phyloP scores from a whole-genome alignment of 2,113 vertebrate genomes.

The Nesoenas mayeri region DNA sequence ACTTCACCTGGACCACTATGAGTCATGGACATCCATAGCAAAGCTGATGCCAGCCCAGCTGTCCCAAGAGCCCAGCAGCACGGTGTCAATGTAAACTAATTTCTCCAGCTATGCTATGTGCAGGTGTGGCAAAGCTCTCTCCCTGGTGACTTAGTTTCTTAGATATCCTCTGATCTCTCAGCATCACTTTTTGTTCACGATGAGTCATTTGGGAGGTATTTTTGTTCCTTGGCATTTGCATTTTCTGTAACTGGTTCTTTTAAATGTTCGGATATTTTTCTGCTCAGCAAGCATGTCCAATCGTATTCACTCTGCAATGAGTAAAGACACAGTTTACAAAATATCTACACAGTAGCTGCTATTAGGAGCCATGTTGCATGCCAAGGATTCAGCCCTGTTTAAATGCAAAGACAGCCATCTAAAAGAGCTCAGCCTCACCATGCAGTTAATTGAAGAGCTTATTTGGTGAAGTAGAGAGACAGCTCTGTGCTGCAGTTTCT shows the following conservation, averaged over 20 bases:
- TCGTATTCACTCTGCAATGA: slow-evolving; percentile 6
- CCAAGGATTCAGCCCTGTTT: not conserved
- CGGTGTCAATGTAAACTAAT: not conserved
- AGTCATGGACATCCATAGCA: not conserved
- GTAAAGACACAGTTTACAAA: not conserved
- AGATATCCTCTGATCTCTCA: not conserved
- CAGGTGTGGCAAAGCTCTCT: not conserved
- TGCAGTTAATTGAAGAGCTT: not conserved
- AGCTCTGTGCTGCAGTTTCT: not conserved
- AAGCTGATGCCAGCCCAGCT: not conserved
- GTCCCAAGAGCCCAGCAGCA: not conserved
- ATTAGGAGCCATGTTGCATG: not conserved
- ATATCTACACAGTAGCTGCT: not conserved
- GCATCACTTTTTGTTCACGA: not conserved
- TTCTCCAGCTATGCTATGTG: not conserved
- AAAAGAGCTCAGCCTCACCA: not conserved
- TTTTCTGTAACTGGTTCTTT: slow-evolving; percentile 38
- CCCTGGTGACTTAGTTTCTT: not conserved
- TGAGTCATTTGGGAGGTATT: slow-evolving; percentile 51
- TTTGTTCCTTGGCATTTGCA: slow-evolving; percentile 40
- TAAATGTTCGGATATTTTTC: slow-evolving; percentile 53
- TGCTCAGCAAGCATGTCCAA: slow-evolving; percentile 62
- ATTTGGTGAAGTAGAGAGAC: not conserved
- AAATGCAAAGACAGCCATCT: not conserved
- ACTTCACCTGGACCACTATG: not conserved